These are phyloP conservation scores for Apis florea DNA, from an alignment of 1,140 invertebrate genomes.

Conservation along the genomic window DNA sequence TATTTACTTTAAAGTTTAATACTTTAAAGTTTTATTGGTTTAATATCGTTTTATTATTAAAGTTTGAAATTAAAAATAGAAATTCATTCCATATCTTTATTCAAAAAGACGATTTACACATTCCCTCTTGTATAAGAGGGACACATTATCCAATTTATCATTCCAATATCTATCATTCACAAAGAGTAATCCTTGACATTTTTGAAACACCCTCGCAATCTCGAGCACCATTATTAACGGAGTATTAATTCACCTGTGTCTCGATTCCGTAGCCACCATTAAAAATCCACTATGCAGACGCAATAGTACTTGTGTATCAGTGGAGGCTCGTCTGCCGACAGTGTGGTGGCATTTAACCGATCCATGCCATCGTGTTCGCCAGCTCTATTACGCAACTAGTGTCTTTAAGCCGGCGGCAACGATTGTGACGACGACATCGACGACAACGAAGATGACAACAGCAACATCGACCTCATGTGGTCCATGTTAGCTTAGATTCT, in stretches of 20 bases:
- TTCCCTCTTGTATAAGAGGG: too few relatives aligned
- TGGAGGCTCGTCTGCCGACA: constrained; percentile 31
- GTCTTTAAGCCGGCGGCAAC: constrained; percentile 52
- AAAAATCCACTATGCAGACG: neutral
- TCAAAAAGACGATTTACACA: too few relatives aligned
- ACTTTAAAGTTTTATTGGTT: too few relatives aligned
- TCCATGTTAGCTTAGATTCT: constrained; percentile 57
- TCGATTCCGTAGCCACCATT: neutral
- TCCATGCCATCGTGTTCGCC: constrained; percentile 57
- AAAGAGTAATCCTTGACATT: neutral
- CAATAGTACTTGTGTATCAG: neutral
- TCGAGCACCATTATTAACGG: neutral
- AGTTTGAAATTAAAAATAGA: too few relatives aligned
- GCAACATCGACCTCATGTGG: constrained; percentile 53
- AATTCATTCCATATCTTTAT: too few relatives aligned
- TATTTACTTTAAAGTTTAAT: too few relatives aligned
- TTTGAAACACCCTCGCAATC: neutral
- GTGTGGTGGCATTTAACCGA: constrained; percentile 63
- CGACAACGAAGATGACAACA: constrained; percentile 36
- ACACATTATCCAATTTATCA: too few relatives aligned
- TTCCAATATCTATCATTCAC: neutral
- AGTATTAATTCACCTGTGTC: constrained; percentile 4
- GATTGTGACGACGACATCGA: constrained; percentile 37
- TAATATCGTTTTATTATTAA: too few relatives aligned
- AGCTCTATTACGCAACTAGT: constrained; percentile 53